phyloP scores from a whole-genome alignment of 2,113 vertebrate species.

The Pteruthius melanotis region DNA sequence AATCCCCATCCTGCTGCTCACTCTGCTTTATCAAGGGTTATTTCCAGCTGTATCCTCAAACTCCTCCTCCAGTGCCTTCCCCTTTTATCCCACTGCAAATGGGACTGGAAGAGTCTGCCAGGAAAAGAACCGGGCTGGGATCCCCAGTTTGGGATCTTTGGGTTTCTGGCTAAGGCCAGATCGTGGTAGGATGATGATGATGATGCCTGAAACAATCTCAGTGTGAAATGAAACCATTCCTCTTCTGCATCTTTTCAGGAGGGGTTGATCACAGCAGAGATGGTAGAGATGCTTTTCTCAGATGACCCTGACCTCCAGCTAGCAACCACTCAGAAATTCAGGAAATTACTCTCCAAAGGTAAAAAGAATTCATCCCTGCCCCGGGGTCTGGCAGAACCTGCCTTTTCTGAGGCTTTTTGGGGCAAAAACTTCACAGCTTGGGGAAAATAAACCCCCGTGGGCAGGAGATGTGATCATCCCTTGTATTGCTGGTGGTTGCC shows the following conservation, averaged over 20 bases:
- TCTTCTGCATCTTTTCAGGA: constrained; percentile 75
- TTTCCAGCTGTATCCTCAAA: not conserved
- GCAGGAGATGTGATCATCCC: not conserved
- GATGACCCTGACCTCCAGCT: constrained; percentile 94
- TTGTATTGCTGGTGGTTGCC: not conserved
- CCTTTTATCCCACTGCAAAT: not conserved
- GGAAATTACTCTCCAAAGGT: constrained; percentile 99
- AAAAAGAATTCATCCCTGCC: not conserved
- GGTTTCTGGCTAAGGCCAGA: not conserved
- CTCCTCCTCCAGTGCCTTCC: not conserved
- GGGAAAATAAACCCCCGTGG: not conserved
- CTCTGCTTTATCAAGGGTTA: not conserved
- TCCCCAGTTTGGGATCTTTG: not conserved
- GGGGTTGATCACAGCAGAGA: constrained; percentile 92
- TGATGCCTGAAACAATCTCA: not conserved
- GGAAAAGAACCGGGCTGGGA: not conserved
- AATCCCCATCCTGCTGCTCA: not conserved
- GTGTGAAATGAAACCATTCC: not conserved
- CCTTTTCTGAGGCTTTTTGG: not conserved
- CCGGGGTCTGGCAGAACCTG: fast-evolving
- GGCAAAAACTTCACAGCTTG: not conserved
- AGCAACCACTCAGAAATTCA: constrained; percentile 93
- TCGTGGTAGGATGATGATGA: fast-evolving
- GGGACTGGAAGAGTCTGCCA: not conserved
- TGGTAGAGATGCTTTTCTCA: constrained; percentile 98